Percentiles rank a stretch among this genome's conserved stretches.
These are phyloP conservation scores for Plutella xylostella DNA, from an alignment of 2,888 invertebrate species.

Conservation along the genomic window DNA sequence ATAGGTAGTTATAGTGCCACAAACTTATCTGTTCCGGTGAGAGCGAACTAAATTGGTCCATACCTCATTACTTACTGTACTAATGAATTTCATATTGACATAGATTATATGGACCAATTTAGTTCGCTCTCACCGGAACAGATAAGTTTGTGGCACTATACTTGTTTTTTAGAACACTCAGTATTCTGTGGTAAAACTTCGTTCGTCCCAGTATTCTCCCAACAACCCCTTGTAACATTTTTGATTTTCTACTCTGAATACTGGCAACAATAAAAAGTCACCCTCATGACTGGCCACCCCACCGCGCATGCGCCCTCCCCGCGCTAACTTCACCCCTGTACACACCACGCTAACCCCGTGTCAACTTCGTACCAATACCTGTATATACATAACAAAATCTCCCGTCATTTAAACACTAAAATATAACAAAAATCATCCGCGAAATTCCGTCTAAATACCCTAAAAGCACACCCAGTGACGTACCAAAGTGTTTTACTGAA, in stretches of 20 bases:
- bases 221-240: too few relatives aligned
- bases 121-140: too few relatives aligned
- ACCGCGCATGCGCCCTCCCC: conserved; percentile 47
- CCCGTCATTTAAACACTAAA: conserved; percentile 41
- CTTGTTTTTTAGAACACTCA: too few relatives aligned
- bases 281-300: conserved; percentile 41
- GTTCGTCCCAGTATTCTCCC: too few relatives aligned
- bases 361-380: conserved; percentile 56
- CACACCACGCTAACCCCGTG: conserved; percentile 48
- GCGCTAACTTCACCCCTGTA: conserved; percentile 44
- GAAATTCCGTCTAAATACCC: conserved; percentile 47
- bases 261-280: conserved; percentile 54
- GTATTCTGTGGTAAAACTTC: too few relatives aligned
- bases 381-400: conserved; percentile 63
- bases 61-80: too few relatives aligned
- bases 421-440: conserved; percentile 43
- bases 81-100: too few relatives aligned
- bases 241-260: conserved; percentile 23
- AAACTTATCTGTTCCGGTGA: too few relatives aligned
- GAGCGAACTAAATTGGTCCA: too few relatives aligned
- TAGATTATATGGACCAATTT: too few relatives aligned
- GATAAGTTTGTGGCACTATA: too few relatives aligned
- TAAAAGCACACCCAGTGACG: conserved; percentile 2
- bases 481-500: background rate
- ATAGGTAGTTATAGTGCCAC: too few relatives aligned